phyloP scores from a whole-genome alignment of 2,797 vertebrate genomes.

The Allobates femoralis region DNA sequence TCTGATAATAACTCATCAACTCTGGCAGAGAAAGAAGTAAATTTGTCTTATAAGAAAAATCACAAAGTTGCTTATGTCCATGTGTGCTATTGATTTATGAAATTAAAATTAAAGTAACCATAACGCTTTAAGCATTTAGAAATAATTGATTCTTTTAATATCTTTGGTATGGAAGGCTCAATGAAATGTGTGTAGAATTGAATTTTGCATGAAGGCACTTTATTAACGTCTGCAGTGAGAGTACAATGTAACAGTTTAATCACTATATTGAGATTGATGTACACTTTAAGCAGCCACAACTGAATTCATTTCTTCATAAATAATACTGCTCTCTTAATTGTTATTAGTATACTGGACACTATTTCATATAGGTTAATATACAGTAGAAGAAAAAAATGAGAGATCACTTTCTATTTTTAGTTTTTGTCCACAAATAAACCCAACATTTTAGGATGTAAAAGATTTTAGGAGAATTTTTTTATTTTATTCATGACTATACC shows the following conservation, averaged over 20 bases:
- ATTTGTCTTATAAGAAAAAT: no score
- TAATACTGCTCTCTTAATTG: slow-evolving; percentile 31
- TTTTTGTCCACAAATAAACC: not conserved
- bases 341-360: slow-evolving; percentile 14
- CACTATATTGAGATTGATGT: slow-evolving; percentile 42
- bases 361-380: slow-evolving; percentile 27
- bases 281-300: slow-evolving; percentile 11
- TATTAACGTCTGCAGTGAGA: slow-evolving; percentile 39
- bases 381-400: not conserved
- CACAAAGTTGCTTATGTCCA: no score
- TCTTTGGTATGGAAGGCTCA: slow-evolving; percentile 23
- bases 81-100: no score
- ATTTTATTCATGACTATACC: no score
- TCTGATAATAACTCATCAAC: no score
- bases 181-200: slow-evolving; percentile 41
- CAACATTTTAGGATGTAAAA: not conserved
- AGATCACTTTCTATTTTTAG: not conserved
- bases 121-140: slow-evolving; percentile 6
- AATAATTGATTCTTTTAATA: slow-evolving; percentile 29
- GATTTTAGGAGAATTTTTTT: not conserved
- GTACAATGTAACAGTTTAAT: slow-evolving; percentile 48
- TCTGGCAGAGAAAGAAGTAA: no score
- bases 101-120: no score
- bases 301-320: slow-evolving; percentile 35
- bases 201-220: slow-evolving; percentile 34